A percentile compares a stretch with the other conserved stretches of the same genome.
Evolutionary conservation across 2,888 invertebrate genomes (phyloP).

Genomic region (Epinotia bilunana): DNA sequence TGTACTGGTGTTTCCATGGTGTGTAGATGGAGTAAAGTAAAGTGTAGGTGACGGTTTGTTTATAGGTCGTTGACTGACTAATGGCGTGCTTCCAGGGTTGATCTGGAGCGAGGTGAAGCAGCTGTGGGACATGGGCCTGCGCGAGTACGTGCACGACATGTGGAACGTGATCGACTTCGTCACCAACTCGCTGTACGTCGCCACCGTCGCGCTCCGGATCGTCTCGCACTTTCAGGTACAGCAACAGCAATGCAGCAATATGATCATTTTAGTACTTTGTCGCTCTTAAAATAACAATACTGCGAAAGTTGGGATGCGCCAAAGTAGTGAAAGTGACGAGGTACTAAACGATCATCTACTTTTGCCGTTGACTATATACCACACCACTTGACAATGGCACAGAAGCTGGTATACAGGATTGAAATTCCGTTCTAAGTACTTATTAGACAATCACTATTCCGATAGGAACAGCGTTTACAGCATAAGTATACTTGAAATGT

Average conservation of each 20-base stretch:
- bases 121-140: slow-evolving; percentile 98
- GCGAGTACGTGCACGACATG: slow-evolving; percentile 99
- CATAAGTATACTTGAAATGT: too few species aligned
- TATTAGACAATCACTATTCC: background rate
- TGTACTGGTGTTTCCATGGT: background rate
- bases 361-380: slow-evolving; percentile 32
- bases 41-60: too few species aligned
- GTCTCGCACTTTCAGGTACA: slow-evolving; percentile 97
- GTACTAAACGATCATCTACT: too few species aligned
- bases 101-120: slow-evolving; percentile 99
- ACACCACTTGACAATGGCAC: background rate
- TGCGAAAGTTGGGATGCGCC: too few species aligned
- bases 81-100: slow-evolving; percentile 85
- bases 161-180: slow-evolving; percentile 99
- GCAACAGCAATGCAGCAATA: too few species aligned
- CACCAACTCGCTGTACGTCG: slow-evolving; percentile 98
- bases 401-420: background rate
- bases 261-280: too few species aligned
- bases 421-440: background rate
- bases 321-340: too few species aligned
- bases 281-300: too few species aligned
- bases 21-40: too few species aligned
- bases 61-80: too few species aligned
- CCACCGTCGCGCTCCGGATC: slow-evolving; percentile 96
- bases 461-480: background rate